Conservation (phyloP, 2,797 vertebrate genomes). For the Acipenser oxyrinchus region DNA sequence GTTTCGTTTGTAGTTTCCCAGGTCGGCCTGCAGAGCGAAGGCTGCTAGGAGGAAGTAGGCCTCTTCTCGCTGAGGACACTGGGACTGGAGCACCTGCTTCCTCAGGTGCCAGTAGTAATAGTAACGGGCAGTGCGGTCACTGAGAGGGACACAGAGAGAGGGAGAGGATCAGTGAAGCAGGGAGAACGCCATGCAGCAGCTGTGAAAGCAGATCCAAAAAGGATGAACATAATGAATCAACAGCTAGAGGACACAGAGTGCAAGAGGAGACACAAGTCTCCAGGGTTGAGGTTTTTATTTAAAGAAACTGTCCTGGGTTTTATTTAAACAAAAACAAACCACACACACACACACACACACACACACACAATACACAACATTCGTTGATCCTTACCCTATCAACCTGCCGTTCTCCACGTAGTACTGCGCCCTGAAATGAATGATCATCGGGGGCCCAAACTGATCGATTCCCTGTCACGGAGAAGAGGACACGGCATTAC, state of each 20-base stretch:
- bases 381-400: constrained; percentile 67
- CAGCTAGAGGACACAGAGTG: no score
- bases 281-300: no score
- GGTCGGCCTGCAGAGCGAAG: constrained; percentile 91
- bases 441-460: constrained; percentile 95
- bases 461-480: constrained; percentile 86
- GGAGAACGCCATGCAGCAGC: no score
- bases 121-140: constrained; percentile 84
- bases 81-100: constrained; percentile 89
- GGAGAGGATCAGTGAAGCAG: no score
- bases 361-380: no score
- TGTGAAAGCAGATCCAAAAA: no score
- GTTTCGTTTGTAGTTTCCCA: constrained; percentile 93
- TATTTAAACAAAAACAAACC: no score
- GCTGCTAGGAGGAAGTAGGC: constrained; percentile 95
- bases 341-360: no score
- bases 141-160: constrained; percentile 29
- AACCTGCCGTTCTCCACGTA: constrained; percentile 92
- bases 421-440: constrained; percentile 96
- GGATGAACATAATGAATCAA: no score
- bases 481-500: neutral
- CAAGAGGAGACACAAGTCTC: no score
- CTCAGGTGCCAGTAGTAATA: constrained; percentile 97
- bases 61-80: constrained; percentile 85
- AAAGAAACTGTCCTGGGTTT: no score